Evolutionary conservation across 2,113 vertebrate species (phyloP).

Genomic region (Melanotaenia duboulayi): DNA sequence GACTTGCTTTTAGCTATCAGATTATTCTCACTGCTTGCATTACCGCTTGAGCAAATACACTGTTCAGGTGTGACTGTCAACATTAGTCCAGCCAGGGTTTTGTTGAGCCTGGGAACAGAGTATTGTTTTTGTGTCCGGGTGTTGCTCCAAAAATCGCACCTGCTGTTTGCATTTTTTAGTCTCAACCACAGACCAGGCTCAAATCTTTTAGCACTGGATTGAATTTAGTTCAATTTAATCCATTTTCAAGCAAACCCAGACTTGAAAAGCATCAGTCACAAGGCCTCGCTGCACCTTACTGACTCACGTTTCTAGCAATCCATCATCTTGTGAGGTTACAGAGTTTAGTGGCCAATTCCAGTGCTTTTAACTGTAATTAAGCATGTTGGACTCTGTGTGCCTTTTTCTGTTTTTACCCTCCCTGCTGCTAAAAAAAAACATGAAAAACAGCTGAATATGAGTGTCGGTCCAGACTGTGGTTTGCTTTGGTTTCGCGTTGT

Average conservation of each 20-base stretch:
- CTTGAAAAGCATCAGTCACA: constrained; percentile 16
- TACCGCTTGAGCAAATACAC: constrained; percentile 18
- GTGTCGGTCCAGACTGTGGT: constrained; percentile 67
- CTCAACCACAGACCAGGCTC: constrained; percentile 23
- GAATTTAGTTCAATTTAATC: not conserved
- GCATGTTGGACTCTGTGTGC: constrained; percentile 25
- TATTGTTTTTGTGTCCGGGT: not conserved
- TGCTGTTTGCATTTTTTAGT: constrained; percentile 28
- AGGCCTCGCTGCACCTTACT: constrained; percentile 1
- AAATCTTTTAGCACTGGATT: constrained; percentile 8
- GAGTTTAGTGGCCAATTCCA: constrained; percentile 39
- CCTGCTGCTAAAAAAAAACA: constrained; percentile 32
- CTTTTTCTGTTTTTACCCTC: constrained; percentile 34
- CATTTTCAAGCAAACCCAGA: constrained; percentile 18
- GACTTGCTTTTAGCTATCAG: not conserved
- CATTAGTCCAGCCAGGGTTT: not conserved
- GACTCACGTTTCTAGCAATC: constrained; percentile 53
- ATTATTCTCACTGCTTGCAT: constrained; percentile 1
- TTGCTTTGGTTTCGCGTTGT: constrained; percentile 59
- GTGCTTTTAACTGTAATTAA: constrained; percentile 54
- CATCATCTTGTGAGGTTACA: constrained; percentile 53
- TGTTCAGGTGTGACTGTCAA: constrained; percentile 1
- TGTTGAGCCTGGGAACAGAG: not conserved
- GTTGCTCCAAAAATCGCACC: constrained; percentile 28
- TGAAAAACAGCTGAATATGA: constrained; percentile 58